Evolutionary conservation across 2,888 invertebrate genomes (phyloP).

Genomic region (Dorcus parallelipipedus): DNA sequence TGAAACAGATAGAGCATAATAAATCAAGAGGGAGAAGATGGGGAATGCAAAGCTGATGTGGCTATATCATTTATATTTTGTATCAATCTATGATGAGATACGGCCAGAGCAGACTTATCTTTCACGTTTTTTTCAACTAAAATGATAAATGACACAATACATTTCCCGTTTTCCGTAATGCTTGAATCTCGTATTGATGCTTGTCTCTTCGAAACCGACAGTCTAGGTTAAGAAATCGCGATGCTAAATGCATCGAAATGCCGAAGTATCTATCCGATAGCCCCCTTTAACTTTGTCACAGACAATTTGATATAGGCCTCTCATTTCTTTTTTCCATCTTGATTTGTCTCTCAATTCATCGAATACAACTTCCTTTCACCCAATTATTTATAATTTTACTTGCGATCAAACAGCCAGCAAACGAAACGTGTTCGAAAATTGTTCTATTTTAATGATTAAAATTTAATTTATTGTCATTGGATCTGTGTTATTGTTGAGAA

Average conservation of each 20-base stretch:
- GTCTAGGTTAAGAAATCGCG: constrained; percentile 14
- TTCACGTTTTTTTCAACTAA: constrained; percentile 30
- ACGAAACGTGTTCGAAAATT: no score
- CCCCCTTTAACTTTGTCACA: no score
- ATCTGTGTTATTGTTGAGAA: no score
- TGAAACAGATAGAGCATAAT: constrained; percentile 33
- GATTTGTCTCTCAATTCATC: no score
- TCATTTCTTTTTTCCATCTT: no score
- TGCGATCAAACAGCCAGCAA: no score
- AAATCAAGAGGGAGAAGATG: constrained; percentile 36
- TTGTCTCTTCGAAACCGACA: not conserved
- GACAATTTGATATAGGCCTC: no score
- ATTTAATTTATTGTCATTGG: no score
- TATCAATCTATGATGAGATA: constrained; percentile 43
- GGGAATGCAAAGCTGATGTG: constrained; percentile 38
- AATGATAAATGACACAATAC: constrained; percentile 36
- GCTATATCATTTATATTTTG: constrained; percentile 42
- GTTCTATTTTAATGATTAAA: no score
- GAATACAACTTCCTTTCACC: no score
- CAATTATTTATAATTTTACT: no score
- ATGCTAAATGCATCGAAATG: constrained; percentile 11
- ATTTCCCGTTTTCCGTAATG: constrained; percentile 22
- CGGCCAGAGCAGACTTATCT: constrained; percentile 35
- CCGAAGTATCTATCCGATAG: not conserved
- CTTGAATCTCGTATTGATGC: not conserved